Base-by-base conservation (phyloP, 1,140 invertebrate species). In the Lanistes nyassanus region DNA sequence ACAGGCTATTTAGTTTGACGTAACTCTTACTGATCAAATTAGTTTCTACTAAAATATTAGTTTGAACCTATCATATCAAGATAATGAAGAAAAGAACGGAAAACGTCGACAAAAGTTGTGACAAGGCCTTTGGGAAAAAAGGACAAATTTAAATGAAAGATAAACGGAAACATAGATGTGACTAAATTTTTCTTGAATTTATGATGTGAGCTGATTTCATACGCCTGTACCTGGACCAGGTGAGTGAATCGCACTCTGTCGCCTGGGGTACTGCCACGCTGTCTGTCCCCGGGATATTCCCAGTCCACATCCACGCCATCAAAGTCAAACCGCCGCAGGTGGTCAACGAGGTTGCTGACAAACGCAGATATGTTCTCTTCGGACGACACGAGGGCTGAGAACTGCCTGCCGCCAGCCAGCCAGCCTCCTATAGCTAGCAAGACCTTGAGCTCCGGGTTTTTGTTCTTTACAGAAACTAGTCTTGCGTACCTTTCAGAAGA, bases 271-370 rank as follows among this genome's bases (percentile, higher is more conserved):
- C 82, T 76, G 1, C 82, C 82, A 56, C 82, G 66, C 36, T 75
- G 39, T 21, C 13, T 21, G 64, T 47, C 42, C 26, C 58, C 81
- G 1, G 97, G 97, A 90, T 98, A 98, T 87, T 98, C 96, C 96
- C 97, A 98, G 87, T 98, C 97, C 76, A 99, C 90, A 89, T 98
- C 97, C 26, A 98, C 91, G 5, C 97, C 97, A 89, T 99, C 97
- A 86, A 99, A 98, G 81, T 95, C 94, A 88, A 98, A 95, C 84
- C 95, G 94, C 74, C 96, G 91, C 64, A 98, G 90, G 86, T 97
- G 98, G 88, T 94, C 94, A 11, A 98, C 92, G 31, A 94, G 92
- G 72, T 83, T 79, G 19, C 71, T 34, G n/a, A 79, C 76, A 71
- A 88, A 88, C 37, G 55, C 55, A 2, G 37, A n/a, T 56, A 83